Evolutionary conservation across 2,888 invertebrate species (phyloP).

Genomic region (Clostera curtula): DNA sequence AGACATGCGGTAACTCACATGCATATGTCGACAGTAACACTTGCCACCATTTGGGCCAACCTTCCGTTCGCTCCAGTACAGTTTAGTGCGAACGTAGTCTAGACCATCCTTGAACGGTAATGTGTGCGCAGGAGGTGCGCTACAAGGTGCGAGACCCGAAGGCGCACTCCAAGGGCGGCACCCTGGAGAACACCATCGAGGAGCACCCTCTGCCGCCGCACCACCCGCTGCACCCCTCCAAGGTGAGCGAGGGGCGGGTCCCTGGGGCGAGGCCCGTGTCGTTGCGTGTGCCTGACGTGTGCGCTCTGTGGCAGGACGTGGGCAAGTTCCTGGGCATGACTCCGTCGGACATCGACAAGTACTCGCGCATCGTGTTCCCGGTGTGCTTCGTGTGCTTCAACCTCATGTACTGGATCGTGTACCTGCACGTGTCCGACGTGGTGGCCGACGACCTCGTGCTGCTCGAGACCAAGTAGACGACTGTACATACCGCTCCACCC

Average conservation of each 20-base stretch:
- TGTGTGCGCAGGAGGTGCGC: conserved; percentile 85
- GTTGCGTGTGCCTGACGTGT: not conserved
- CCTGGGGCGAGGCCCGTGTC: not conserved
- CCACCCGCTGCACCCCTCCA: conserved; percentile 86
- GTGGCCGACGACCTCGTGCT: conserved; percentile 91
- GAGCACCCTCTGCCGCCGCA: conserved; percentile 72
- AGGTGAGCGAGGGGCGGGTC: no score
- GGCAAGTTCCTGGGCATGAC: conserved; percentile 91
- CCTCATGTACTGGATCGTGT: conserved; percentile 97
- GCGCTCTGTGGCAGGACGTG: conserved; percentile 76
- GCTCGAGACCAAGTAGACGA: conserved; percentile 65
- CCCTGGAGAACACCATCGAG: conserved; percentile 85
- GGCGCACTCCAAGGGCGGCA: conserved; percentile 91
- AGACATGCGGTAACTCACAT: conserved; percentile 49
- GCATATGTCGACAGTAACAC: no score
- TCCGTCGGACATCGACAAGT: conserved; percentile 98
- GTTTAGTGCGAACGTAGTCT: no score
- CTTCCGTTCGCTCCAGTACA: no score
- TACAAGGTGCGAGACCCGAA: conserved; percentile 94
- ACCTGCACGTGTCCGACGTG: conserved; percentile 94
- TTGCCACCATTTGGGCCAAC: no score
- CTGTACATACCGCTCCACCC: not conserved
- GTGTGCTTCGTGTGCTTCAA: conserved; percentile 98
- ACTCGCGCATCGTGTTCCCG: conserved; percentile 96
- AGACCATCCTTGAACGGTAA: not conserved